Conservation (phyloP, 2,888 invertebrate genomes). For the Synanthedon formicaeformis region DNA sequence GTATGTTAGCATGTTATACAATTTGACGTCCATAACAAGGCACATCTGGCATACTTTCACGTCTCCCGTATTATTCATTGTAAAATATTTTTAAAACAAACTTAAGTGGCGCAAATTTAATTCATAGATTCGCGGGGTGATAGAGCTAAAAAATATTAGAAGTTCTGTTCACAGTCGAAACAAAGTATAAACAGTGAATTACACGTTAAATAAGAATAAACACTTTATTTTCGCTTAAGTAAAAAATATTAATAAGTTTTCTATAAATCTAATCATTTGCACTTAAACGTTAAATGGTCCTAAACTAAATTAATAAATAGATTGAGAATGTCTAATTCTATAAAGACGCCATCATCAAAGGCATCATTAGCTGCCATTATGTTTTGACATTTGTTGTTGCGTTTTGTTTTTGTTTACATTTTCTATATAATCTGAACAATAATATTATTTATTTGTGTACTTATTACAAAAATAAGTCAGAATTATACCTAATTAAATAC, state of each 20-base stretch:
- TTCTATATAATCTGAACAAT: no score
- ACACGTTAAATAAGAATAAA: not conserved
- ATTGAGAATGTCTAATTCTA: conserved; percentile 41
- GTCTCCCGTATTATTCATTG: conserved; percentile 27
- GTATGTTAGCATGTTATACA: conserved; percentile 32
- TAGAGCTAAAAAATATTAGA: conserved; percentile 59
- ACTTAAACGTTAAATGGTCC: not conserved
- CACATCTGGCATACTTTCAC: conserved; percentile 51
- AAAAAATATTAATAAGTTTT: not conserved
- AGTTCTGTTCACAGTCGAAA: conserved; percentile 22
- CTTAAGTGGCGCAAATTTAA: conserved; percentile 10
- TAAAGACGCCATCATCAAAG: conserved; percentile 31
- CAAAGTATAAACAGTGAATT: not conserved
- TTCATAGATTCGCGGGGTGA: conserved; percentile 39
- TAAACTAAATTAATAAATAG: conserved; percentile 10
- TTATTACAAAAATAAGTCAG: no score
- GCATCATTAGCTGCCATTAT: conserved; percentile 14
- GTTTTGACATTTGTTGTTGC: conserved; percentile 13
- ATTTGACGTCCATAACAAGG: conserved; percentile 36
- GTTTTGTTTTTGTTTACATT: conserved; percentile 1
- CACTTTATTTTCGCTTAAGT: not conserved
- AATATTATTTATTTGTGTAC: no score
- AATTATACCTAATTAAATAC: no score
- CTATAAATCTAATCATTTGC: not conserved
- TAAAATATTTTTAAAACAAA: conserved; percentile 6